Percentiles rank a stretch among this genome's conserved stretches.
Evolutionary conservation across 92 coral and sea anemone genomes (phyloP).

Genomic region (Heteractis magnifica): DNA sequence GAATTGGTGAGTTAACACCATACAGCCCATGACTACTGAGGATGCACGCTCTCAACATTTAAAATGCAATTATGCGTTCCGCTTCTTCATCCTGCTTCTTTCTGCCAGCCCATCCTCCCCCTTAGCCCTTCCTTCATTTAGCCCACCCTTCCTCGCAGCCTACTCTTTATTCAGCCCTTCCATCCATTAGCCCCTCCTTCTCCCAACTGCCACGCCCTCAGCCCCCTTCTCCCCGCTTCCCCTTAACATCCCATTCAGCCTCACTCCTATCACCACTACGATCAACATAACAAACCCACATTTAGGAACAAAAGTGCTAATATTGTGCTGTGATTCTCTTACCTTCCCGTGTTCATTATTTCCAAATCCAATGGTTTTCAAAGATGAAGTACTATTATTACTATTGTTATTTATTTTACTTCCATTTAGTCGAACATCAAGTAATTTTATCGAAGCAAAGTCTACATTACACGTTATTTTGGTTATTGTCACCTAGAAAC

Average conservation of each 20-base stretch:
- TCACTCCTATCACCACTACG: background rate
- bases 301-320: background rate
- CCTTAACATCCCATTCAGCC: background rate
- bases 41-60: too few species aligned
- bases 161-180: too few species aligned
- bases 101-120: too few species aligned
- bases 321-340: background rate
- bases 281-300: background rate
- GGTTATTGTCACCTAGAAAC: conserved; percentile 71
- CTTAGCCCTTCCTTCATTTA: too few species aligned
- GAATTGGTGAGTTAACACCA: background rate
- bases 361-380: background rate
- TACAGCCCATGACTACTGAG: too few species aligned
- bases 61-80: too few species aligned
- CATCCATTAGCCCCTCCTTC: too few species aligned
- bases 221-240: background rate
- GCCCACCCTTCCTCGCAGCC: too few species aligned
- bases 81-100: too few species aligned
- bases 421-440: conserved; percentile 57
- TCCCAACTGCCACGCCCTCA: too few species aligned
- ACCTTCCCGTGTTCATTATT: background rate
- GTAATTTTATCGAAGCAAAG: conserved; percentile 58
- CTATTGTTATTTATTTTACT: conserved; percentile 35
- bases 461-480: conserved; percentile 64
- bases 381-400: conserved; percentile 8